Percentiles rank a stretch among this genome's conserved stretches.
These are phyloP conservation scores for Torymus texanus DNA, from an alignment of 2,888 invertebrate genomes.

Conservation along the genomic window DNA sequence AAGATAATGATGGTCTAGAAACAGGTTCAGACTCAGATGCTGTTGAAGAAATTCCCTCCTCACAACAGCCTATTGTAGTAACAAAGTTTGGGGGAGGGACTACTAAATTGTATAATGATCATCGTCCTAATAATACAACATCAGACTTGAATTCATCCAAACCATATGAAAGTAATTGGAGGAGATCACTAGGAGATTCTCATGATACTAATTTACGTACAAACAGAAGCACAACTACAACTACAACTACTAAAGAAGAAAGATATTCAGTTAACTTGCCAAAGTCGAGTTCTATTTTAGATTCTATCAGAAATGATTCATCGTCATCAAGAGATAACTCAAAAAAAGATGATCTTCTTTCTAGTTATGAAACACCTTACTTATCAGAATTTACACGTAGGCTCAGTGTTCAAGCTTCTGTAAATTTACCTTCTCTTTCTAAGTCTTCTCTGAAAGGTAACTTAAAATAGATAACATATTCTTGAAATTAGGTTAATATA, in stretches of 20 bases:
- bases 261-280: conserved; percentile 64
- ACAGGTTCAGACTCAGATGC: conserved; percentile 85
- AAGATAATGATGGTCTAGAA: conserved; percentile 79
- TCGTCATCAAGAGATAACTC: conserved; percentile 59
- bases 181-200: conserved; percentile 44
- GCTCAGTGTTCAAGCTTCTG: conserved; percentile 71
- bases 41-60: conserved; percentile 62
- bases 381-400: conserved; percentile 83
- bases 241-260: conserved; percentile 59
- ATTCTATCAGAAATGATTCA: conserved; percentile 61
- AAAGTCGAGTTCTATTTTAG: conserved; percentile 66
- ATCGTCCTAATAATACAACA: conserved; percentile 52
- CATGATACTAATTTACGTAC: conserved; percentile 35
- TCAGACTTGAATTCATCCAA: conserved; percentile 60
- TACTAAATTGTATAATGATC: conserved; percentile 59
- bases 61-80: conserved; percentile 46
- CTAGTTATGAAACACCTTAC: conserved; percentile 81
- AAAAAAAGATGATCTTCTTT: conserved; percentile 65
- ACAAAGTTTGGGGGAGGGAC: conserved; percentile 61
- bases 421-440: conserved; percentile 63
- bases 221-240: conserved; percentile 13
- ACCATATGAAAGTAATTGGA: conserved; percentile 61
- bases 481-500: too few species aligned
- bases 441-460: conserved; percentile 67
- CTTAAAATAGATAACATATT: conserved; percentile 35